Conservation (phyloP, 2,888 invertebrate species). For the Bombylius discolor region DNA sequence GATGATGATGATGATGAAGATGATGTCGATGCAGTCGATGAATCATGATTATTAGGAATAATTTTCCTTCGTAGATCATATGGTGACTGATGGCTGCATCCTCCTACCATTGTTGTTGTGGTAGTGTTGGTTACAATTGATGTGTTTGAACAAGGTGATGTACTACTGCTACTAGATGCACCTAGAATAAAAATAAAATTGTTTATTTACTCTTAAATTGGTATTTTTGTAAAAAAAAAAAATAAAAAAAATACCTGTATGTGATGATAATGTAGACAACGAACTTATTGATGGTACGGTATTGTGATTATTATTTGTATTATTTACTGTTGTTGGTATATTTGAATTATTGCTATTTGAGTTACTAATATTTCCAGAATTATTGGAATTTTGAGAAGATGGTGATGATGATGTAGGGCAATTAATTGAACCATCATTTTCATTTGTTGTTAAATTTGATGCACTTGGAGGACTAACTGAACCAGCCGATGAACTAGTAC, state of each 20-base stretch:
- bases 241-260: slow-evolving; percentile 34
- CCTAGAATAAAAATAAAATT: too few species aligned
- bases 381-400: slow-evolving; percentile 6
- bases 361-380: slow-evolving; percentile 1
- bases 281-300: slow-evolving; percentile 39
- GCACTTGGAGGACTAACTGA: slow-evolving; percentile 13
- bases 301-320: slow-evolving; percentile 16
- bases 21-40: too few species aligned
- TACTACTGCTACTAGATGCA: too few species aligned
- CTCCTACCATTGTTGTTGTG: slow-evolving; percentile 5
- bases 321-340: neutral
- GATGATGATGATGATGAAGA: slow-evolving; percentile 37
- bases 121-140: neutral
- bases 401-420: slow-evolving; percentile 12
- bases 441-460: slow-evolving; percentile 13
- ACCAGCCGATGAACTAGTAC: slow-evolving; percentile 7
- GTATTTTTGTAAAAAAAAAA: slow-evolving; percentile 12
- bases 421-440: slow-evolving; percentile 4
- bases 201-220: too few species aligned
- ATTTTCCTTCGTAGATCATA: slow-evolving; percentile 80
- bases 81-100: slow-evolving; percentile 61
- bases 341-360: slow-evolving; percentile 14
- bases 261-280: slow-evolving; percentile 16
- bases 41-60: slow-evolving; percentile 11
- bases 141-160: slow-evolving; percentile 37